Evolutionary conservation across 2,888 invertebrate species (phyloP).

Genomic region (Tholera decimalis): DNA sequence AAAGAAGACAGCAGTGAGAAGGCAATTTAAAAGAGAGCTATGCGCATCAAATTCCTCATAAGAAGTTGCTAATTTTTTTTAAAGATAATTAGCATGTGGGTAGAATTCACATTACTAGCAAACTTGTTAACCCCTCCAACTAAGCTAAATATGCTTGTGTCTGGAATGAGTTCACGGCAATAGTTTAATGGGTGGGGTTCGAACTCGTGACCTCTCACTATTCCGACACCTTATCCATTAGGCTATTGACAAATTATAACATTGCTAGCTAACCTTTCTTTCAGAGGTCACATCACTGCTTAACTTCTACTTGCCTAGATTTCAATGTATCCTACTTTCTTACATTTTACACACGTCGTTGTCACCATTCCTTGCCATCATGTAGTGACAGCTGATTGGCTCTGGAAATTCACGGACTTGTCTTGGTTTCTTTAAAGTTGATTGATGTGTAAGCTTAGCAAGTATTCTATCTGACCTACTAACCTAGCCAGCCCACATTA

Average conservation of each 20-base stretch:
- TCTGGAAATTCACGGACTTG: conserved; percentile 8
- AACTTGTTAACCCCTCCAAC: too few species aligned
- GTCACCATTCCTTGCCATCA: not conserved
- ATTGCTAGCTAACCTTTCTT: not conserved
- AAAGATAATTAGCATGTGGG: too few species aligned
- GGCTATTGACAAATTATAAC: too few species aligned
- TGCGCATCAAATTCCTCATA: too few species aligned
- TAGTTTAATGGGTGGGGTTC: too few species aligned
- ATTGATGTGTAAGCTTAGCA: conserved; percentile 4
- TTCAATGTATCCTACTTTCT: conserved; percentile 13
- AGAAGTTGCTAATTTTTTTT: too few species aligned
- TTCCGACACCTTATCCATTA: too few species aligned
- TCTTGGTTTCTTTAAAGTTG: not conserved
- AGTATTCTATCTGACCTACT: conserved; percentile 7
- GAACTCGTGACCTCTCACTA: too few species aligned
- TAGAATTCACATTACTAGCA: too few species aligned
- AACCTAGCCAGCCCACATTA: not conserved
- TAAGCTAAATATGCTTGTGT: too few species aligned
- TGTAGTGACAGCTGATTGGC: conserved; percentile 41
- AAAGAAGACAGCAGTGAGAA: not conserved
- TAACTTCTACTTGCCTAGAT: conserved; percentile 1
- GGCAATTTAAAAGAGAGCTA: not conserved
- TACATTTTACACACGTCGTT: conserved; percentile 2
- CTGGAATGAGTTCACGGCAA: too few species aligned
- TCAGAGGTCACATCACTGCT: not conserved